Evolutionary conservation across 2,797 vertebrate genomes (phyloP), one percentile per base, ranked within the genome.

Genomic region (Corythornis leucogaster): DNA sequence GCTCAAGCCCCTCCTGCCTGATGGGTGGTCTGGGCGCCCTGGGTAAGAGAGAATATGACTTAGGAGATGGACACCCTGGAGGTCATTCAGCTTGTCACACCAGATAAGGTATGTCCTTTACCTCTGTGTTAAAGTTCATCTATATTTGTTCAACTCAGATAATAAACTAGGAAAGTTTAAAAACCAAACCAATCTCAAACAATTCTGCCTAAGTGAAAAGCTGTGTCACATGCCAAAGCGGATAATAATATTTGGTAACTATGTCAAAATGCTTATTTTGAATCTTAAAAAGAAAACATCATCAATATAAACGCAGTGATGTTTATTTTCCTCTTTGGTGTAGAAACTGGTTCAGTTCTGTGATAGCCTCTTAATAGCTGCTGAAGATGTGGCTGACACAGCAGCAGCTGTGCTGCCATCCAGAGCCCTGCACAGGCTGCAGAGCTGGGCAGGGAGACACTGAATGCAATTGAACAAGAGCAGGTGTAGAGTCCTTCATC

Each of bases 91-190:
- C 64, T 74, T 80, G 67, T 96, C 80, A 81, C 8, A 18, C 64
- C 66, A 59, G 57, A 69, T 40, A 40, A 62, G 53, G 62, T 35
- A 43, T 22, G 38, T 92, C 61, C 85, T 92, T 35, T 33, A 80
- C 63, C 63, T 87, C 57, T 83, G 22, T 55, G 58, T 85, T 90
- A 59, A 92, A 91, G 89, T 90, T 95, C 80, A 82, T 92, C 73
- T 92, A 13, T 81, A 42, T 93, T 84, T 79, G 10, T 79, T 92
- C 5, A 14, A 81, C n/a, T 80, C 12, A 1, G 58, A 82, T 90
- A 54, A 71, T 92, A 33, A 78, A 67, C 8, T 86, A 53, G 17
- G 33, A 31, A 61, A 40, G 6, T 61, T 86, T 38, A 50, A 67
- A 80, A 92, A 84, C 77, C 19, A 64, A 79, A 66, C 28, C 9